Conservation (phyloP, 2,113 vertebrate genomes). For the Gallinago paraguaiae region DNA sequence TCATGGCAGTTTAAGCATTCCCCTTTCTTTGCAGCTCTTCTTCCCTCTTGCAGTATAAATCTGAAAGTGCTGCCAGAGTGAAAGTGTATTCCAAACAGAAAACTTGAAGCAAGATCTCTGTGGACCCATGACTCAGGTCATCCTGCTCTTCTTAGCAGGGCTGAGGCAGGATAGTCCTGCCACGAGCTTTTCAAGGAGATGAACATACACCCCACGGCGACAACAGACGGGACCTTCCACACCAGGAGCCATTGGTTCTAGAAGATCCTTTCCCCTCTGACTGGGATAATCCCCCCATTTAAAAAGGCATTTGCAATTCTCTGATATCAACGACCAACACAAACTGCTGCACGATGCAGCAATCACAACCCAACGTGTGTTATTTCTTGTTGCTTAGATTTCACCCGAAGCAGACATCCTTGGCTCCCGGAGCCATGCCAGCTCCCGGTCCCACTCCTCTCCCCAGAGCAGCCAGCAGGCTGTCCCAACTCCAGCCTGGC, state of each 20-base stretch:
- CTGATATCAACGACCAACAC: background rate
- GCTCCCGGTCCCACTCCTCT: background rate
- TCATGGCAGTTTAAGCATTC: background rate
- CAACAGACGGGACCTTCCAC: background rate
- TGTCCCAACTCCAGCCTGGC: background rate
- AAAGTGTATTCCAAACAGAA: background rate
- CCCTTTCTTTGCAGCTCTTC: background rate
- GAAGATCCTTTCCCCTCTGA: background rate
- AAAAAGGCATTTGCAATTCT: background rate
- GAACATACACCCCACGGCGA: rapidly evolving
- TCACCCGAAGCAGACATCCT: background rate
- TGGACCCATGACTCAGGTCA: background rate
- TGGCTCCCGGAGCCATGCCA: background rate
- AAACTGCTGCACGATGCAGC: background rate
- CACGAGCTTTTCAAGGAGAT: background rate
- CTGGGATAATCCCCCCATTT: background rate
- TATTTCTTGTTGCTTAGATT: background rate
- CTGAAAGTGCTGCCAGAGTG: background rate
- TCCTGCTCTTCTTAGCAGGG: background rate
- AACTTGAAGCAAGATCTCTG: background rate
- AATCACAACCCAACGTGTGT: background rate
- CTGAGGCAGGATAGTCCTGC: background rate
- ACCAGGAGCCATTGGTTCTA: background rate
- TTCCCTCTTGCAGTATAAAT: background rate
- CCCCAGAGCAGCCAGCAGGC: background rate